phyloP scores from a whole-genome alignment of 2,113 vertebrate genomes.

The Ginglymostoma cirratum region DNA sequence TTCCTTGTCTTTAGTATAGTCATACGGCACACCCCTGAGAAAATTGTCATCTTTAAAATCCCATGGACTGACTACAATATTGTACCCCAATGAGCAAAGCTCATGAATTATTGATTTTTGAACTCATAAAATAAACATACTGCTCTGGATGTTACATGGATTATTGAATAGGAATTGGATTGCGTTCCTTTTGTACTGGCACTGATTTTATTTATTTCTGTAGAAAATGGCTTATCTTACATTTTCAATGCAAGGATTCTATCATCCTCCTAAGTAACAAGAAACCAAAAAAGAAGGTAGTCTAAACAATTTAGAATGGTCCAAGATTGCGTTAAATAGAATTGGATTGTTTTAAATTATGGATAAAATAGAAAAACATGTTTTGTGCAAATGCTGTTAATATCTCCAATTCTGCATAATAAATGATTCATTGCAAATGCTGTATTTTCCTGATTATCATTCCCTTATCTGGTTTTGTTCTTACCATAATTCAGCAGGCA shows the following conservation, averaged over 20 bases:
- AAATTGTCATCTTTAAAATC: background rate
- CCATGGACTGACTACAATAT: background rate
- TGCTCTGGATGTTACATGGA: background rate
- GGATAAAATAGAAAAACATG: too few relatives aligned
- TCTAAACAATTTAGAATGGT: background rate
- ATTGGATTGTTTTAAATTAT: background rate
- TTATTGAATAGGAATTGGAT: constrained; percentile 5
- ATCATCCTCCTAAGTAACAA: background rate
- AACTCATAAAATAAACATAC: constrained; percentile 25
- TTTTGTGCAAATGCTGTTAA: background rate
- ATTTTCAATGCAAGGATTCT: background rate
- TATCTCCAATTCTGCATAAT: background rate
- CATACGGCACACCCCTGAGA: background rate
- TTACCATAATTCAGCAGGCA: background rate
- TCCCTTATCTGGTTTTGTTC: background rate
- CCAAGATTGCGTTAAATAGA: background rate
- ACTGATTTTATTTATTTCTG: background rate
- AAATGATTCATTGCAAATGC: background rate
- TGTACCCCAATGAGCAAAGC: background rate
- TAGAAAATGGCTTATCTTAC: background rate
- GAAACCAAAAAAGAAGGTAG: background rate
- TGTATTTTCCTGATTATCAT: background rate
- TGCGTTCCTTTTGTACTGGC: background rate
- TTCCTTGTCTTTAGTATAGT: background rate
- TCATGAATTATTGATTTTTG: constrained; percentile 14